Base-by-base conservation (phyloP, 2,888 invertebrate genomes). In the Andrena praecox region DNA sequence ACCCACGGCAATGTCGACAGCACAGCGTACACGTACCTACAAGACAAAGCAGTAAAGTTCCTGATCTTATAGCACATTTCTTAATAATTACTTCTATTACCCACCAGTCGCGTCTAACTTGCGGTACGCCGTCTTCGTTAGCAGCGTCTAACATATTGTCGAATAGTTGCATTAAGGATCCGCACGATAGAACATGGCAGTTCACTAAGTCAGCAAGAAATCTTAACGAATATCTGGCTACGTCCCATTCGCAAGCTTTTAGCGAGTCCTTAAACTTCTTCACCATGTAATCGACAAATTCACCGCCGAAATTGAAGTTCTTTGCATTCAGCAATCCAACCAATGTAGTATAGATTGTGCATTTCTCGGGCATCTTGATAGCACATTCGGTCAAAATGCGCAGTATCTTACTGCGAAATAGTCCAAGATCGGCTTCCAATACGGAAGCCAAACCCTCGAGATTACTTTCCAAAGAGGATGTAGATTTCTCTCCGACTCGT, bases 311-410 rank as follows among this genome's bases (percentile, higher is more conserved):
- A 94, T 98, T 98, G 93, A 98, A 99, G 93, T 99, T 99, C 94
- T 99, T 99, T 0, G 99, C 99, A 94, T 99, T 99, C n/a, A 99
- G 95, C 52, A 99, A 95, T 16, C 99, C 99, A 68, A 99, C 99
- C 24, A 99, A 95, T 0, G 99, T 99, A 0, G 99, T 98, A 92
- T 99, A 99, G 67, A 99, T 98, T 0, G 99, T 98, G 92, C 99
- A 98, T 94, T 99, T 99, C 93, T 99, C 99, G 0, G 99, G 99
- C 97, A 98, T 97, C 88, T 97, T 97, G 70, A 98, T 97, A 16
- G 99, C 99, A 95, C 99, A 99, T 91, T 99, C 98, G 3, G 98
- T 97, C 1, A 99, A 95, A 83, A 99, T 98, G 82, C 98, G 96
- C 63, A 99, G 95, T 85, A 99, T 99, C 94, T 99, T 99, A 2